Evolutionary conservation across 2,888 invertebrate genomes (phyloP).

Genomic region (Plebejus argus): DNA sequence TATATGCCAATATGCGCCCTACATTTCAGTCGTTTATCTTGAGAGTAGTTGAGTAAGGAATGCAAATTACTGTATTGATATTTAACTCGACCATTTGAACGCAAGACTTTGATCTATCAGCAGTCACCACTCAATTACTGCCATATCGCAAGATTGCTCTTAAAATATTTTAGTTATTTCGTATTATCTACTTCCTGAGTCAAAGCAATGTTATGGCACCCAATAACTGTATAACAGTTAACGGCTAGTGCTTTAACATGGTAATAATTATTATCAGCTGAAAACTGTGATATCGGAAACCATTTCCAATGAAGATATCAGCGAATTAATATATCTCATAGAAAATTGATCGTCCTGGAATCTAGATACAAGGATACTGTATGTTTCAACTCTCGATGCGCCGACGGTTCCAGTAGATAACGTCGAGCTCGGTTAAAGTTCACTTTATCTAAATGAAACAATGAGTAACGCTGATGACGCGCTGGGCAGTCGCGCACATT

Average conservation of each 20-base stretch:
- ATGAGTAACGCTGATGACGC: conserved; percentile 49
- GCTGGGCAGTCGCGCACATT: conserved; percentile 31
- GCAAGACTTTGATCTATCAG: conserved; percentile 28
- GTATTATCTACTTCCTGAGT: neutral
- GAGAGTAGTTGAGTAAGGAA: conserved; percentile 34
- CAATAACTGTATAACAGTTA: neutral
- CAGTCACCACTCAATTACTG: conserved; percentile 10
- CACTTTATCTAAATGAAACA: conserved; percentile 54
- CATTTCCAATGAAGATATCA: neutral
- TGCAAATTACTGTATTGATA: conserved; percentile 35
- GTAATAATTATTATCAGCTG: too few species aligned
- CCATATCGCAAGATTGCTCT: neutral
- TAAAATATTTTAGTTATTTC: neutral
- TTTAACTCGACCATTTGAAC: conserved; percentile 30
- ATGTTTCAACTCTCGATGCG: conserved; percentile 41
- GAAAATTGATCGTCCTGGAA: conserved; percentile 40
- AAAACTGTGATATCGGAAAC: too few species aligned
- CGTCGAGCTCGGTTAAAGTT: conserved; percentile 52
- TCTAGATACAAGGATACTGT: conserved; percentile 44
- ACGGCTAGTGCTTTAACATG: neutral
- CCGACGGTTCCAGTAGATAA: conserved; percentile 45
- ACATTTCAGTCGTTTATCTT: conserved; percentile 38
- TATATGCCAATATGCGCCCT: conserved; percentile 32
- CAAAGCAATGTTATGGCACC: neutral
- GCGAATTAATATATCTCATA: conserved; percentile 34